phyloP scores from a whole-genome alignment of 23 tunicate species.

The Clavelina lepadiformis region DNA sequence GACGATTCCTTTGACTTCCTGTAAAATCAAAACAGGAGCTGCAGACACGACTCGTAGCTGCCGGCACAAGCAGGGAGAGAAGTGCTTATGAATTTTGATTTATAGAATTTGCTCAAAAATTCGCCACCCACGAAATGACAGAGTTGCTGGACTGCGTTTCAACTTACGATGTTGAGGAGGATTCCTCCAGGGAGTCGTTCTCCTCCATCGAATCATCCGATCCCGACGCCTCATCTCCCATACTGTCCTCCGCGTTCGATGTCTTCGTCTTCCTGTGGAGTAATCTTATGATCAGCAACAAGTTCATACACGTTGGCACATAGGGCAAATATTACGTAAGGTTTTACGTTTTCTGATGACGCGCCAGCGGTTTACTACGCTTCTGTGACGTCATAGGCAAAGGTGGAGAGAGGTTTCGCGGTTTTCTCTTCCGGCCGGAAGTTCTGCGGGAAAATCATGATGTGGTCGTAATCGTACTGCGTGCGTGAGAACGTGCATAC shows the following conservation, averaged over 20 bases:
- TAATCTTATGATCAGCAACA: too few relatives aligned
- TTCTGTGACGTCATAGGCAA: slow-evolving; percentile 21
- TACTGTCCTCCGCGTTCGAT: slow-evolving; percentile 2
- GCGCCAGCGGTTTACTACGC: background rate
- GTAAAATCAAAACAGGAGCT: too few relatives aligned
- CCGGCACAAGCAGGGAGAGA: background rate
- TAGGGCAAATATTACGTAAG: too few relatives aligned
- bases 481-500: too few relatives aligned
- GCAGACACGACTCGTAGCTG: too few relatives aligned
- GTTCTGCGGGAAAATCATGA: slow-evolving; percentile 22
- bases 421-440: slow-evolving; percentile 48
- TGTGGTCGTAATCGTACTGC: background rate
- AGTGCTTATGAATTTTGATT: background rate
- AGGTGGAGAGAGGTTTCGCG: slow-evolving; percentile 35
- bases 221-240: slow-evolving; percentile 5
- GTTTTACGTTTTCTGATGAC: too few relatives aligned
- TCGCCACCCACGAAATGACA: too few relatives aligned
- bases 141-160: too few relatives aligned
- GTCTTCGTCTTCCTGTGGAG: too few relatives aligned
- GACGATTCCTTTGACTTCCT: too few relatives aligned
- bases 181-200: slow-evolving; percentile 2
- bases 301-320: too few relatives aligned
- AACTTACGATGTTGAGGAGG: too few relatives aligned
- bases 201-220: slow-evolving; percentile 6
- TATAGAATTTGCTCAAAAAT: background rate